Evolutionary conservation across 2,113 vertebrate genomes (phyloP).

Genomic region (Platanista minor): DNA sequence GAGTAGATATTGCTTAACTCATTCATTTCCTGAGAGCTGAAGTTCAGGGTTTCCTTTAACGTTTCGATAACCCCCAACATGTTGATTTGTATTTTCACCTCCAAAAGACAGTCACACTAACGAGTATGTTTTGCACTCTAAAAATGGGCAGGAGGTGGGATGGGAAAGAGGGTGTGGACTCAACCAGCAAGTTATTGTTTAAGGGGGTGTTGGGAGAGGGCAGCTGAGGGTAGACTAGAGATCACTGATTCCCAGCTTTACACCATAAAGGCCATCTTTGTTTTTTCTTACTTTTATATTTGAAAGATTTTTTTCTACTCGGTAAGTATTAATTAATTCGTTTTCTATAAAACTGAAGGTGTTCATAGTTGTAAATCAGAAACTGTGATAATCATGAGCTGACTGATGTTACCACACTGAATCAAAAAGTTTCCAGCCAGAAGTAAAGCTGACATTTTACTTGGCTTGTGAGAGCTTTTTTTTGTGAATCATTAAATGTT

Average conservation of each 20-base stretch:
- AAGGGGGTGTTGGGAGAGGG: no score
- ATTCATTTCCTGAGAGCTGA: conserved; percentile 4
- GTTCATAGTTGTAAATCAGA: not conserved
- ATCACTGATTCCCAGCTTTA: not conserved
- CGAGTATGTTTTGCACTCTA: not conserved
- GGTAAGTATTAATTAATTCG: not conserved
- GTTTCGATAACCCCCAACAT: not conserved
- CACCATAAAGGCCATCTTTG: not conserved
- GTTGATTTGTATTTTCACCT: not conserved
- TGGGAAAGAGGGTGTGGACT: not conserved
- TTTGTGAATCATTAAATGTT: conserved; percentile 25
- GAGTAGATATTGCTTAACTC: conserved; percentile 20
- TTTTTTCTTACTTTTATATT: not conserved
- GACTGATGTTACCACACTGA: not conserved
- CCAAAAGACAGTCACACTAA: not conserved
- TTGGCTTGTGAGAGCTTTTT: conserved; percentile 6
- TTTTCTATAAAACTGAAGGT: not conserved
- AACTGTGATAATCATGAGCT: not conserved
- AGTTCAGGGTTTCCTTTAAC: not conserved
- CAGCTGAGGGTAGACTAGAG: not conserved
- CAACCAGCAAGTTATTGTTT: not conserved
- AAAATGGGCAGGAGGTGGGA: not conserved
- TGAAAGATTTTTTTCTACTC: not conserved
- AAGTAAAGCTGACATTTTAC: not conserved
- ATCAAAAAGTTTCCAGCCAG: not conserved